These are phyloP conservation scores for Bergia sp. DNA, from an alignment of 92 coral and sea anemone genomes.

Conservation along the genomic window DNA sequence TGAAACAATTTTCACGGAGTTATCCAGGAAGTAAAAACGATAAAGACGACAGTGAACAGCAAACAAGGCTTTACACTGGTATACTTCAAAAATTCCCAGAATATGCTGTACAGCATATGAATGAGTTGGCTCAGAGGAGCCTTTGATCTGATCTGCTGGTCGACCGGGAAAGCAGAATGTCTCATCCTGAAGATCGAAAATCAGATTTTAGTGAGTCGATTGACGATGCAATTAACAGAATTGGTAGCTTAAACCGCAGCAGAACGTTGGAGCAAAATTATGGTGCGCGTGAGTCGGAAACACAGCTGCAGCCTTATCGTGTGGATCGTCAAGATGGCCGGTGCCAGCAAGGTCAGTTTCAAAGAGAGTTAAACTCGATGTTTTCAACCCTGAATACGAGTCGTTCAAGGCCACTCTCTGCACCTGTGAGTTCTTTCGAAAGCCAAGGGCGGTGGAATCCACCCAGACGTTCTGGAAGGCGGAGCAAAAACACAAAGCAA, in stretches of 20 bases:
- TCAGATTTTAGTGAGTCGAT: no score
- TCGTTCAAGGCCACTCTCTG: neutral
- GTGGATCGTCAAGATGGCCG: neutral
- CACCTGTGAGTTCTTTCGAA: no score
- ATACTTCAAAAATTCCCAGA: no score
- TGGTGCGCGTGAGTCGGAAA: neutral
- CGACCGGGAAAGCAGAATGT: no score
- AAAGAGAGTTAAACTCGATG: neutral
- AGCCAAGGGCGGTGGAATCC: neutral
- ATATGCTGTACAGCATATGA: no score
- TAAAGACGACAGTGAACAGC: no score
- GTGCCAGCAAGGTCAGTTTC: neutral
- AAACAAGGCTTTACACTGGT: no score
- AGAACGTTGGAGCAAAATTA: neutral
- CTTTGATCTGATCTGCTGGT: no score
- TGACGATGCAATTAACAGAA: neutral
- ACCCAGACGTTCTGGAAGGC: neutral
- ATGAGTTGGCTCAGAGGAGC: no score
- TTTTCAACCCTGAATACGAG: neutral
- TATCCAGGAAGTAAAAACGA: no score
- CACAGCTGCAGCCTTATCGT: neutral
- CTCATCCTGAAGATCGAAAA: no score
- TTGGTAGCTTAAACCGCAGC: neutral
- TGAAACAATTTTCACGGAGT: no score
- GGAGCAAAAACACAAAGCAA: neutral